phyloP scores from a whole-genome alignment of 1,140 invertebrate genomes.

The Papilio xuthus region DNA sequence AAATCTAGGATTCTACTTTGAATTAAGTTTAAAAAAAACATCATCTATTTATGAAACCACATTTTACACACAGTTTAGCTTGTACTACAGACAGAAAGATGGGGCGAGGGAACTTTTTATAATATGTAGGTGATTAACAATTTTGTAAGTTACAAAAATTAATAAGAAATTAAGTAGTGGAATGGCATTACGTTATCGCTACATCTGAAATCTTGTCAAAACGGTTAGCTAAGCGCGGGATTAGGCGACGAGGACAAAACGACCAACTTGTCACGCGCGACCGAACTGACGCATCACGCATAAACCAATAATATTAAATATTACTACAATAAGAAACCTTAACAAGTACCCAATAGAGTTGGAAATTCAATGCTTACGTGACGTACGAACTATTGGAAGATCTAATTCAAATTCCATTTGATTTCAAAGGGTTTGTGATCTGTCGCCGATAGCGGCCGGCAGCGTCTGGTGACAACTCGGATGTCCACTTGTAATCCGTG shows the following conservation, averaged over 20 bases:
- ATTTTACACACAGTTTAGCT: no score
- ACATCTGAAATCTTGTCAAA: constrained; percentile 78
- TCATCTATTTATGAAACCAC: no score
- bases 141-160: constrained; percentile 9
- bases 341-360: constrained; percentile 27
- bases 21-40: no score
- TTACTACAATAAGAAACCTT: constrained; percentile 3
- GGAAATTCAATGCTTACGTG: constrained; percentile 14
- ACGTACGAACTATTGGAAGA: constrained; percentile 41
- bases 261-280: constrained; percentile 55
- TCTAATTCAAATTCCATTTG: constrained; percentile 72
- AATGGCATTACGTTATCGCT: constrained; percentile 59
- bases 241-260: constrained; percentile 77
- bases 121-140: neutral
- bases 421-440: constrained; percentile 73
- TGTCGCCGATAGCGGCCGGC: constrained; percentile 76
- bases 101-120: constrained; percentile 33
- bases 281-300: constrained; percentile 37
- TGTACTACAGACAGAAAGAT: constrained; percentile 22
- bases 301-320: constrained; percentile 29
- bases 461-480: constrained; percentile 75
- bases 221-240: constrained; percentile 79
- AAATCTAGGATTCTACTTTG: no score
- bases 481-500: constrained; percentile 72
- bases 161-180: constrained; percentile 11